phyloP scores from a whole-genome alignment of 2,888 invertebrate genomes.

The Acronicta psi region DNA sequence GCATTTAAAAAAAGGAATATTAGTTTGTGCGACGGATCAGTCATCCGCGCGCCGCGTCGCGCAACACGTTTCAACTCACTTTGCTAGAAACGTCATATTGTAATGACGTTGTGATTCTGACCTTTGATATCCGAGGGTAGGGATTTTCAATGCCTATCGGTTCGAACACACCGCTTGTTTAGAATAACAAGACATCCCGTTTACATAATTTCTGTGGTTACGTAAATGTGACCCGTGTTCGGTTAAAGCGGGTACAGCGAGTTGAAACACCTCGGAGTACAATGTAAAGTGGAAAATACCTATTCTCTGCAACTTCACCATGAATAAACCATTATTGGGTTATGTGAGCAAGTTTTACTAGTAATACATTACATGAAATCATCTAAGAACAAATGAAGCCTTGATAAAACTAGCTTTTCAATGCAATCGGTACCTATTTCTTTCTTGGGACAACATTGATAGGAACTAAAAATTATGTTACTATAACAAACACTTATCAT shows the following conservation, averaged over 20 bases:
- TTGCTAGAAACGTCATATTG: constrained; percentile 67
- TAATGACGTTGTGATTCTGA: constrained; percentile 80
- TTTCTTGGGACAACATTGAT: too few species aligned
- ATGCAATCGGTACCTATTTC: not conserved
- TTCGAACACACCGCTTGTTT: constrained; percentile 46
- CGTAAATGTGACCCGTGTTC: constrained; percentile 47
- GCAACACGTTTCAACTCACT: constrained; percentile 81
- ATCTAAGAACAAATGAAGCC: constrained; percentile 6
- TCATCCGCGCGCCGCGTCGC: constrained; percentile 81
- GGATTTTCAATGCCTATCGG: constrained; percentile 54
- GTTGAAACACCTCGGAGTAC: constrained; percentile 27
- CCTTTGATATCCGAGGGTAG: constrained; percentile 61
- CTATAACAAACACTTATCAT: too few species aligned
- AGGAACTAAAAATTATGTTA: too few species aligned
- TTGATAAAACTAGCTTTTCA: constrained; percentile 2
- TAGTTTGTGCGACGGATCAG: constrained; percentile 85
- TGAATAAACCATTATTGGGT: constrained; percentile 11
- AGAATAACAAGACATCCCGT: constrained; percentile 53
- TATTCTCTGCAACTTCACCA: constrained; percentile 7
- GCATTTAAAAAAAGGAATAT: constrained; percentile 82
- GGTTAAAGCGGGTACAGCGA: constrained; percentile 13
- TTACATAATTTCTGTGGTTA: constrained; percentile 51
- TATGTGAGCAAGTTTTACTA: constrained; percentile 4
- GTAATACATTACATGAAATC: constrained; percentile 12
- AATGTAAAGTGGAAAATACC: constrained; percentile 14